Conservation (phyloP, 2,113 vertebrate genomes). For the Apteryx owenii region DNA sequence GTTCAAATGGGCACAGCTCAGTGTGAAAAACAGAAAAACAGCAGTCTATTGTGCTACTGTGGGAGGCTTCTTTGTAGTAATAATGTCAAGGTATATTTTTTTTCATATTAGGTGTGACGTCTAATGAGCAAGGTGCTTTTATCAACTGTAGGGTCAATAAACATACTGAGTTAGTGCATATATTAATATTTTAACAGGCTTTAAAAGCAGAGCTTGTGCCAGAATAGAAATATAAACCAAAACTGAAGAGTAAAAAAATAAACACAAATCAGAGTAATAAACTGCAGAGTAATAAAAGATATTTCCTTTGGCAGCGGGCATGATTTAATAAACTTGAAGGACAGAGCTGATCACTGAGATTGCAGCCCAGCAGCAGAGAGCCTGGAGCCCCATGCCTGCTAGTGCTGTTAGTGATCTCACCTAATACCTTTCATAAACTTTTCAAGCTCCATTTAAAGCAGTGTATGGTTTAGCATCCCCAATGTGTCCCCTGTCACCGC, state of each 20-base stretch:
- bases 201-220: neutral
- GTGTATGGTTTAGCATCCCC: accelerated
- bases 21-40: accelerated
- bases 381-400: neutral
- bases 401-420: neutral
- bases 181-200: neutral
- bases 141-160: neutral
- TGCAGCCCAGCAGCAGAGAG: neutral
- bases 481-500: too few species aligned
- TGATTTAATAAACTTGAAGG: neutral
- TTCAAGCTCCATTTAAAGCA: neutral
- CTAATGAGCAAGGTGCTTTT: neutral
- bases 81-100: neutral
- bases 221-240: neutral
- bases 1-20: neutral
- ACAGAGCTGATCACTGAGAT: neutral
- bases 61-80: neutral
- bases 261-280: neutral
- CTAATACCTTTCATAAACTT: neutral
- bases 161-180: neutral
- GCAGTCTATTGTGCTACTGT: neutral
- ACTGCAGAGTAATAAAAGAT: neutral
- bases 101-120: too few species aligned
- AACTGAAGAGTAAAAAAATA: neutral
- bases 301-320: neutral